Evolutionary conservation across 2,797 vertebrate species (phyloP).

Genomic region (Rousettus madagascariensis): DNA sequence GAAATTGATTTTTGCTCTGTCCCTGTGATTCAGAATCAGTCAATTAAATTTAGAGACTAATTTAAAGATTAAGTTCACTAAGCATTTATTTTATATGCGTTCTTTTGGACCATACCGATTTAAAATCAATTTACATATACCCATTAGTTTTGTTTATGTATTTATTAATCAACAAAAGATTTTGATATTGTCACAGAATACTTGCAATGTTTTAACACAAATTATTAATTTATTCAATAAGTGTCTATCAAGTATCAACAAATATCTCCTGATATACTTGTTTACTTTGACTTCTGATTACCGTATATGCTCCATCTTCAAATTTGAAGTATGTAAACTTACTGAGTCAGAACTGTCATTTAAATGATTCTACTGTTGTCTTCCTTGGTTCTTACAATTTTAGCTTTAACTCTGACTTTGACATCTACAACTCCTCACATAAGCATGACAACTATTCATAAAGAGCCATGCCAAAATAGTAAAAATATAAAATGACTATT

Average conservation of each 20-base stretch:
- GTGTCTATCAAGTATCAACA: background rate
- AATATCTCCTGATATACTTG: background rate
- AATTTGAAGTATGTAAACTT: background rate
- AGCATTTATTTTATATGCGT: background rate
- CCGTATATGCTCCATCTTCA: background rate
- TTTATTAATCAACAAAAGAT: background rate
- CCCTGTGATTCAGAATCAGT: background rate
- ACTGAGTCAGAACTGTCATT: background rate
- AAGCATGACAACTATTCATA: background rate
- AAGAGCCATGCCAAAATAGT: background rate
- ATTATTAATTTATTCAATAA: background rate
- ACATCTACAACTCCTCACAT: background rate
- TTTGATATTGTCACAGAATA: background rate
- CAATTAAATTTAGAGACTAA: background rate
- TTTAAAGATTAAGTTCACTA: background rate
- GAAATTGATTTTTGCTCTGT: background rate
- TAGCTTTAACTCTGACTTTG: background rate
- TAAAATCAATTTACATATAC: background rate
- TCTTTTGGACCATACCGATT: background rate
- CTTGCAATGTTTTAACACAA: background rate
- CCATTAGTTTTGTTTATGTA: background rate
- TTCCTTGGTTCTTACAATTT: background rate
- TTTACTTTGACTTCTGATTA: background rate
- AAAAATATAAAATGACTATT: background rate
- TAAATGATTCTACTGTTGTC: background rate